These are phyloP conservation scores for Zosterops lateralis DNA, from an alignment of 2,113 vertebrate species.

Conservation along the genomic window DNA sequence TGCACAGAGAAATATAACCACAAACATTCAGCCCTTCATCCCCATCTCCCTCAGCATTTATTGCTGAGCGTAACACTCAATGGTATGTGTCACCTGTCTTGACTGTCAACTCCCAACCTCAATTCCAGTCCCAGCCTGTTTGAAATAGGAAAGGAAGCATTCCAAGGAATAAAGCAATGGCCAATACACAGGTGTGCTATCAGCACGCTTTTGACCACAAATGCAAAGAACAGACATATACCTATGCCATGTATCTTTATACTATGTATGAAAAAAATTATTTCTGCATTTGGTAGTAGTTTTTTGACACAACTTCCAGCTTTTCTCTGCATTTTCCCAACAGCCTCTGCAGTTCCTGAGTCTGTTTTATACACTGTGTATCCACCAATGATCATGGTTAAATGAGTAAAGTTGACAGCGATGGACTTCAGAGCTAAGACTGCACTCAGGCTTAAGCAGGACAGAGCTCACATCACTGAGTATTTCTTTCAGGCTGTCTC, in stretches of 20 bases:
- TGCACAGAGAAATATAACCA: not conserved
- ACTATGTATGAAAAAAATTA: not conserved
- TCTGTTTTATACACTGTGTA: not conserved
- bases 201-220: not conserved
- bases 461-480: not conserved
- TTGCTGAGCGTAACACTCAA: not conserved
- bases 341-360: not conserved
- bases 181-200: not conserved
- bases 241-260: not conserved
- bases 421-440: constrained; percentile 18
- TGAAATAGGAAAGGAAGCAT: not conserved
- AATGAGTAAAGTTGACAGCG: constrained; percentile 24
- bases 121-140: not conserved
- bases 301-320: not conserved
- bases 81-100: not conserved
- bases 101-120: not conserved
- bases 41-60: not conserved
- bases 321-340: not conserved
- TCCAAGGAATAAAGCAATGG: not conserved
- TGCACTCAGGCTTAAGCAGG: constrained; percentile 26
- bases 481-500: constrained; percentile 35
- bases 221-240: not conserved
- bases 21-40: not conserved
- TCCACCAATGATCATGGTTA: not conserved
- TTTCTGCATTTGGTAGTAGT: not conserved